Base-by-base conservation (phyloP, 2,797 vertebrate genomes). In the Alosa sapidissima region DNA sequence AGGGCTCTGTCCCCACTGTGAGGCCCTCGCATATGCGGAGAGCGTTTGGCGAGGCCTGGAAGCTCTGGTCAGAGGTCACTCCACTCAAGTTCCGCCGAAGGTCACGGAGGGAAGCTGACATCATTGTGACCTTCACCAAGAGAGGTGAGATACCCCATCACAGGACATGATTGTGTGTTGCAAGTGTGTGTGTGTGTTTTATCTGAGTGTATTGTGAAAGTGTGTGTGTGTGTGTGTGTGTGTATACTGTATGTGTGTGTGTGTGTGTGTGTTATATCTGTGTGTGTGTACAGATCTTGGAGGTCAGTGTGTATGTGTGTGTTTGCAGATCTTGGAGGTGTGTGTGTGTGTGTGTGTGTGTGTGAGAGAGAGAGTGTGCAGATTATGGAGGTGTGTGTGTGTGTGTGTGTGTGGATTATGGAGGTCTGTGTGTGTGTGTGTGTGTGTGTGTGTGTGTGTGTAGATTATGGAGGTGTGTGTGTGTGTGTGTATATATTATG, bases 61-160 rank as follows among this genome's bases (percentile, higher is more conserved):
- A 88, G 81, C 58, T 93, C 10, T 95, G 94, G 93, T 91, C 91
- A 49, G 86, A 87, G 0, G 92, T 93, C 3, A 82, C 84, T 0
- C 86, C 86, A 0, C 49, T 94, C 33, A 89, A 62, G 81, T 91
- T 94, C 82, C 82, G 11, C 14, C 90, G 81, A 65, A 85, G 89
- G 14, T 83, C 28, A 41, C 87, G 84, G 49, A 88, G 72, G 5
- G 88, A 93, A 24, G 92, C 92, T 0, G 94, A 94, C 85, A 91
- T 95, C 0, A 86, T 89, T 3, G 92, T 95, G 81, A 90, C 92
- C 62, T 94, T 95, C 88, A 51, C 90, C 45, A 88, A 55, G 0
- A 85, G 89, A 1, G 92, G 93, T 93, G 85, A 91, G 92, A 41
- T 41, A 41, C 41, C 41, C 41, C 41, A 41, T 41, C 41, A 41